Base-by-base conservation (phyloP, 2,888 invertebrate genomes). In the Chouioia cunea region DNA sequence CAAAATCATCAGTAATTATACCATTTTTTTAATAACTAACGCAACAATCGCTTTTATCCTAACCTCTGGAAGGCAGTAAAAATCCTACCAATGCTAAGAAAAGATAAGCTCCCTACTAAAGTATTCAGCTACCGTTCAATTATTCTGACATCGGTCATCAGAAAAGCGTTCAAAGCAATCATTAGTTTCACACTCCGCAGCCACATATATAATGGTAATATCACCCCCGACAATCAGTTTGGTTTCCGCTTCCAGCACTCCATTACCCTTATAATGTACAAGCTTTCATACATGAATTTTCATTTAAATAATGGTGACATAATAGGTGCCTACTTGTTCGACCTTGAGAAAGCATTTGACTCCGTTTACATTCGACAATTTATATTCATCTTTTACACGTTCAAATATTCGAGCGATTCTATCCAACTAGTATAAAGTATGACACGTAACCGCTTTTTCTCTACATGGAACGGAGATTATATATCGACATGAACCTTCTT, bases 151-250 rank as follows among this genome's bases (percentile, higher is more conserved):
- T 20, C 44, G 1, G 46, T 46, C 1, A 46, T 58, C 1, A 46
- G 58, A 14, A 46, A 58, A 58, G 46, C 23, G 2, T 58, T 44
- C 3, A 46, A 46, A 58, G 20, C 22, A 10, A 15, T 69, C 4
- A 73, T 71, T 1, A 71, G 68, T 44, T 4, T 27, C 12, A 16
- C 18, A 12, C 22, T 70, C 0, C n/a, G n/a, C 0, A 14, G 2
- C 0, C 64, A 74, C 36, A 50, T 52, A 0, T 14, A 53, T 4
- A 53, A 44, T 4, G 23, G 71, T n/a, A 58, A 65, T 16, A 23
- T 73, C 15, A 70, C 73, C 2, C 68, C 75, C 0, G 52, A 57
- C 1, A 67, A 70, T 12, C 72, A 75, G 70, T 75, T 68, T 18
- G 70, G 73, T 14, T 73, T 73, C 10, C 58, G 50, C 50, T n/a